Percentiles rank a stretch among this genome's conserved stretches.
phyloP scores from a whole-genome alignment of 2,888 invertebrate species.

The Tethea ocularis region DNA sequence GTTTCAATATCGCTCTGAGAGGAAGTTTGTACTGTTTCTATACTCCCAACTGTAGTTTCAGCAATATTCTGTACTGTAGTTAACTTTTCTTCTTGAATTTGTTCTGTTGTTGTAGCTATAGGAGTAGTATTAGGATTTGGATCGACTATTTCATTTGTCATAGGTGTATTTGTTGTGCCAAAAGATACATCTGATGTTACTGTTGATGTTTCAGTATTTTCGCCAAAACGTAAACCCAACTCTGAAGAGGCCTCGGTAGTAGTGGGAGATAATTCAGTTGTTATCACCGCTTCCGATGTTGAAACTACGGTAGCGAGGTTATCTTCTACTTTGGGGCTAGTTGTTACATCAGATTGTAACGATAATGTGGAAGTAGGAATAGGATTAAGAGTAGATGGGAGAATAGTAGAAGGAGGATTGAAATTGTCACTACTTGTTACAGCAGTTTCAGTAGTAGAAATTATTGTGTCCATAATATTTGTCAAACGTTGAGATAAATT shows the following conservation, averaged over 20 bases:
- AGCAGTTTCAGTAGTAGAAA: slow-evolving; percentile 51
- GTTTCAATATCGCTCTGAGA: slow-evolving; percentile 36
- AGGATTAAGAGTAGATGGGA: slow-evolving; percentile 38
- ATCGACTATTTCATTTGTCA: slow-evolving; percentile 16
- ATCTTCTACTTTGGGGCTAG: slow-evolving; percentile 32
- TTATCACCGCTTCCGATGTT: slow-evolving; percentile 19
- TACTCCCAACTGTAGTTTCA: slow-evolving; percentile 25
- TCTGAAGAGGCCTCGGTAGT: slow-evolving; percentile 12
- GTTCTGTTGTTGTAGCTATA: slow-evolving; percentile 31
- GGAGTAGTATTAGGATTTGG: slow-evolving; percentile 25
- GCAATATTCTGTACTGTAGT: slow-evolving; percentile 16
- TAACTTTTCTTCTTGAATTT: slow-evolving; percentile 20
- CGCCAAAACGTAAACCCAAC: slow-evolving; percentile 18
- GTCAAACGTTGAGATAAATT: slow-evolving; percentile 66
- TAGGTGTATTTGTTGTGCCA: slow-evolving; percentile 8
- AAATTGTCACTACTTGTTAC: slow-evolving; percentile 38
- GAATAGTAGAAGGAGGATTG: slow-evolving; percentile 32
- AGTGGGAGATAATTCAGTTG: background rate
- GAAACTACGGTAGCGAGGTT: slow-evolving; percentile 29
- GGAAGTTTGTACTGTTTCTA: slow-evolving; percentile 47
- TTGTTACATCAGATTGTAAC: slow-evolving; percentile 34
- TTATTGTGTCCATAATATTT: slow-evolving; percentile 70
- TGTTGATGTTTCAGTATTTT: slow-evolving; percentile 21
- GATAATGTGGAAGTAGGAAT: slow-evolving; percentile 31
- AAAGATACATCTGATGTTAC: slow-evolving; percentile 2